phyloP scores from a whole-genome alignment of 2,113 vertebrate species.

The Setophaga kirtlandii region DNA sequence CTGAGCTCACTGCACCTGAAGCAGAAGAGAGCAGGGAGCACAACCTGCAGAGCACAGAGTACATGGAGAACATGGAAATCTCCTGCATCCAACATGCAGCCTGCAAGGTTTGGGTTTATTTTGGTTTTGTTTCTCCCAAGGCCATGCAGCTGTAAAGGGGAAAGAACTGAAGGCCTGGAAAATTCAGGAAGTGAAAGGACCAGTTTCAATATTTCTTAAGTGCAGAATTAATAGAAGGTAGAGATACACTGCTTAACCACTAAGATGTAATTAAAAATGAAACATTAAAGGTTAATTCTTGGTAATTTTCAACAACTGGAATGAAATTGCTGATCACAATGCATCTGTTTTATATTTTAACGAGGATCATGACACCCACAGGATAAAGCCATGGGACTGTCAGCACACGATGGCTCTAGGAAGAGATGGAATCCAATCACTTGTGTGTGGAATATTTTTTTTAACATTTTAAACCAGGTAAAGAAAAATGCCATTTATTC shows the following conservation, averaged over 20 bases:
- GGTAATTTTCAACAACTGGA: neutral
- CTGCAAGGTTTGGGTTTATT: neutral
- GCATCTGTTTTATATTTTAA: neutral
- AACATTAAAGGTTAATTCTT: neutral
- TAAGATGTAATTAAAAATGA: neutral
- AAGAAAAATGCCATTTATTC: neutral
- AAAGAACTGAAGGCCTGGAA: neutral
- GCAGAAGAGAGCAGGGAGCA: neutral
- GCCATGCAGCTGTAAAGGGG: neutral
- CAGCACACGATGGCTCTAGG: neutral
- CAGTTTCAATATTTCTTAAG: neutral
- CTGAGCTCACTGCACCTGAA: neutral
- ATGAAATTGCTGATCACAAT: neutral
- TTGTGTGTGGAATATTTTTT: neutral
- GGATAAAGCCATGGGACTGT: neutral
- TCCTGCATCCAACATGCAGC: neutral
- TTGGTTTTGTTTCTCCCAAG: neutral
- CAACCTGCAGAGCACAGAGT: neutral
- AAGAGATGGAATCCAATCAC: neutral
- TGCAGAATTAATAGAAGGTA: neutral
- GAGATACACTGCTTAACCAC: neutral
- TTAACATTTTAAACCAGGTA: neutral
- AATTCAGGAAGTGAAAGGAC: neutral
- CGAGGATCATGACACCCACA: neutral
- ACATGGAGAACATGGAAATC: neutral